Conservation (phyloP, 2,888 invertebrate genomes). For the Crepidodera aurea region DNA sequence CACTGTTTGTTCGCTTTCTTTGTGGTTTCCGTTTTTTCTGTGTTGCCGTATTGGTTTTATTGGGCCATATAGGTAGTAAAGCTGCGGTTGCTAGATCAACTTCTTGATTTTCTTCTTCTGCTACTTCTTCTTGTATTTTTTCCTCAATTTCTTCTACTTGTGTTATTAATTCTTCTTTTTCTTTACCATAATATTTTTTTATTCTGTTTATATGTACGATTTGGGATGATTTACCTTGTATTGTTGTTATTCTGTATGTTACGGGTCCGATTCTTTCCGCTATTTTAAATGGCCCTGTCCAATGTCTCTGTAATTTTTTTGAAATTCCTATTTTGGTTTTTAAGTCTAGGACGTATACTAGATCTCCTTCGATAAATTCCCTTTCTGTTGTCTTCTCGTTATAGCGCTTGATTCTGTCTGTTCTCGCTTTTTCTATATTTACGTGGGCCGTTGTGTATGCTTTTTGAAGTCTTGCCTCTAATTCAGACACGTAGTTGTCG, state of each 20-base stretch:
- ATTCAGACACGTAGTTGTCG: slow-evolving; percentile 38
- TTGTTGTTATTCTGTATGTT: background rate
- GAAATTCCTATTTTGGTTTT: slow-evolving; percentile 5
- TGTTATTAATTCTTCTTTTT: background rate
- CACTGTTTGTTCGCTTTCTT: too few relatives aligned
- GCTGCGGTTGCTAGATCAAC: background rate
- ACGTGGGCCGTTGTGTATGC: slow-evolving; percentile 9
- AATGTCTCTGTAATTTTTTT: slow-evolving; percentile 13
- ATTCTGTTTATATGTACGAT: slow-evolving; percentile 2
- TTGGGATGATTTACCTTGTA: background rate
- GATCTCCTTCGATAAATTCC: slow-evolving; percentile 4
- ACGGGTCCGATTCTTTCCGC: slow-evolving; percentile 5
- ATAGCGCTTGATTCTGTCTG: background rate
- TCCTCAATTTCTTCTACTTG: background rate
- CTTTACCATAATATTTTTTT: background rate
- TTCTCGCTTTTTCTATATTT: slow-evolving; percentile 10
- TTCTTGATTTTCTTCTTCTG: background rate
- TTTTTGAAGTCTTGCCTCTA: slow-evolving; percentile 11
- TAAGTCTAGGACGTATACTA: slow-evolving; percentile 7
- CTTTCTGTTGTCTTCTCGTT: slow-evolving; percentile 3
- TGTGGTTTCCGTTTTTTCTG: too few relatives aligned
- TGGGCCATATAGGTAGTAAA: too few relatives aligned
- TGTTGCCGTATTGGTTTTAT: too few relatives aligned
- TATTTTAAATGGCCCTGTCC: slow-evolving; percentile 11
- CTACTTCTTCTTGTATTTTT: background rate